phyloP scores from a whole-genome alignment of 1,140 invertebrate species.

The Tetramorium alpestre region DNA sequence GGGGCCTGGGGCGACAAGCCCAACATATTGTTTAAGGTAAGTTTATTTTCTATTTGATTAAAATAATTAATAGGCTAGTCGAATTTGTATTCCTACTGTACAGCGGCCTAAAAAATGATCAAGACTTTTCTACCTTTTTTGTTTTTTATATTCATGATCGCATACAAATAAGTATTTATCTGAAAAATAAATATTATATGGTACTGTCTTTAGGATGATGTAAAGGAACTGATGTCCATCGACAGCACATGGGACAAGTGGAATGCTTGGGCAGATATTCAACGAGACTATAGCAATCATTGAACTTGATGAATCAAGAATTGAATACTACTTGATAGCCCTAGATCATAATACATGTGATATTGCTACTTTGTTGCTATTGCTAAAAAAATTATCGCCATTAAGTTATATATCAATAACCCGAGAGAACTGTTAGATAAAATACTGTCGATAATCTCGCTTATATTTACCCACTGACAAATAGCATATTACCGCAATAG shows the following conservation, averaged over 20 bases:
- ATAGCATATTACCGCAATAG: neutral
- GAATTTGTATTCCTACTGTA: neutral
- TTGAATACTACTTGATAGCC: neutral
- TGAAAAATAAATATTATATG: neutral
- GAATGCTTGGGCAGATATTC: slow-evolving; percentile 71
- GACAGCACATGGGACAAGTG: slow-evolving; percentile 76
- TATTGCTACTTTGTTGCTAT: neutral
- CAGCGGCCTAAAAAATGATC: neutral
- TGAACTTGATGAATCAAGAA: neutral
- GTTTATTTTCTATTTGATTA: neutral
- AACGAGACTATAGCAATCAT: slow-evolving; percentile 8
- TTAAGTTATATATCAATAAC: slow-evolving; percentile 16
- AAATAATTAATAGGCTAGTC: neutral
- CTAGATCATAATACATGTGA: slow-evolving; percentile 34
- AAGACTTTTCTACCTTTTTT: neutral
- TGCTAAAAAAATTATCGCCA: slow-evolving; percentile 1
- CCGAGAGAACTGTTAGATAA: neutral
- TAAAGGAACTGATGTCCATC: slow-evolving; percentile 70
- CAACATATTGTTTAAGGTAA: slow-evolving; percentile 87
- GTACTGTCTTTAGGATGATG: slow-evolving; percentile 73
- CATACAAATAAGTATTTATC: neutral
- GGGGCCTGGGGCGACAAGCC: slow-evolving; percentile 84
- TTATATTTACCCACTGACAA: slow-evolving; percentile 23
- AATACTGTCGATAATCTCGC: neutral
- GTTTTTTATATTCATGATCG: neutral